Conservation (phyloP, 2,113 vertebrate genomes). For the Eurystomus gularis region DNA sequence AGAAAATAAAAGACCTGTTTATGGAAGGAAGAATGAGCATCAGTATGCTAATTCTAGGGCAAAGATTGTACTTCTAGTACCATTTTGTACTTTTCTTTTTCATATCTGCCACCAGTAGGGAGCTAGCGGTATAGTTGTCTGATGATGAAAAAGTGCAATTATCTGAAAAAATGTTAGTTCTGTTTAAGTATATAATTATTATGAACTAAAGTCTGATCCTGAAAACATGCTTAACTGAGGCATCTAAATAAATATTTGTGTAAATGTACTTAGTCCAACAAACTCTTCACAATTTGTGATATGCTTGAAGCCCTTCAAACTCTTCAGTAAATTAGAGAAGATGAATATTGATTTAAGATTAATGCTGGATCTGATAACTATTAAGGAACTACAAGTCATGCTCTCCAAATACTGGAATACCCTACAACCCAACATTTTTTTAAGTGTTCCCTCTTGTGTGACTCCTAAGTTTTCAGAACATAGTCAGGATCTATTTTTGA, state of each 20-base stretch:
- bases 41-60: not conserved
- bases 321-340: not conserved
- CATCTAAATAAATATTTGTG: not conserved
- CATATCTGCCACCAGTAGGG: not conserved
- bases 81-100: not conserved
- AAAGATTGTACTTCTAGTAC: not conserved
- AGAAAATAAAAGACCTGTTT: not conserved
- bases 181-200: not conserved
- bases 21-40: not conserved
- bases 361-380: not conserved
- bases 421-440: not conserved
- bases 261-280: not conserved
- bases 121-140: not conserved
- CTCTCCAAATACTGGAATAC: not conserved
- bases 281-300: not conserved
- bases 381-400: not conserved
- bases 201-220: not conserved
- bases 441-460: not conserved
- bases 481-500: not conserved
- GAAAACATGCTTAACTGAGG: not conserved
- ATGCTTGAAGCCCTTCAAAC: not conserved
- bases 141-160: not conserved
- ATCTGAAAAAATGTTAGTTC: not conserved
- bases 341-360: not conserved
- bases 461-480: not conserved